A percentile compares a stretch with the other conserved stretches of the same genome.
Conservation (phyloP, 2,888 invertebrate species). For the Fragum sueziense region DNA sequence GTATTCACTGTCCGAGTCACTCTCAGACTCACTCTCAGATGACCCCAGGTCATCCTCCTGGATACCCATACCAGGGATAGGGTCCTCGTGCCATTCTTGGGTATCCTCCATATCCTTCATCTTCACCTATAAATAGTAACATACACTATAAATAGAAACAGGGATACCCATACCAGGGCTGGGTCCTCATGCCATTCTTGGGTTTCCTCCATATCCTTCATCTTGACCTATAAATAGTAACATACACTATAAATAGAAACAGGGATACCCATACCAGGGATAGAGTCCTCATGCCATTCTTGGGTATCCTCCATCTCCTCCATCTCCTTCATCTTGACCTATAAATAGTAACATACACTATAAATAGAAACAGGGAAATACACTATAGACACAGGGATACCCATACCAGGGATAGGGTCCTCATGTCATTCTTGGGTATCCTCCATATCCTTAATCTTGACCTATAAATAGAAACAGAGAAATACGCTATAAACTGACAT, state of each 20-base stretch:
- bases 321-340: slow-evolving; percentile 59
- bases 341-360: neutral
- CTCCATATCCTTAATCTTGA: slow-evolving; percentile 61
- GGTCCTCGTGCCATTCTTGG: slow-evolving; percentile 72
- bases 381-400: slow-evolving; percentile 3
- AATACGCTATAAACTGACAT: neutral
- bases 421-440: slow-evolving; percentile 70
- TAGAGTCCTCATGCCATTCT: slow-evolving; percentile 72
- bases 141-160: neutral
- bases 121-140: slow-evolving; percentile 41
- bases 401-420: slow-evolving; percentile 68
- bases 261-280: slow-evolving; percentile 60
- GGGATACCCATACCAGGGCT: slow-evolving; percentile 49
- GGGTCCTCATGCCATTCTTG: slow-evolving; percentile 72
- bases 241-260: neutral
- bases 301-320: slow-evolving; percentile 62
- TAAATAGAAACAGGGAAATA: neutral
- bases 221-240: slow-evolving; percentile 41
- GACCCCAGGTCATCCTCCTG: slow-evolving; percentile 39
- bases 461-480: slow-evolving; percentile 34
- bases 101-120: slow-evolving; percentile 64
- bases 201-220: slow-evolving; percentile 64
- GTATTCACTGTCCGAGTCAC: slow-evolving; percentile 55
- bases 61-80: slow-evolving; percentile 64
- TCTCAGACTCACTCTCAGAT: slow-evolving; percentile 54